Evolutionary conservation across 2,888 invertebrate genomes (phyloP), one percentile per base, ranked within the genome.

Genomic region (Nesidiocoris tenuis): DNA sequence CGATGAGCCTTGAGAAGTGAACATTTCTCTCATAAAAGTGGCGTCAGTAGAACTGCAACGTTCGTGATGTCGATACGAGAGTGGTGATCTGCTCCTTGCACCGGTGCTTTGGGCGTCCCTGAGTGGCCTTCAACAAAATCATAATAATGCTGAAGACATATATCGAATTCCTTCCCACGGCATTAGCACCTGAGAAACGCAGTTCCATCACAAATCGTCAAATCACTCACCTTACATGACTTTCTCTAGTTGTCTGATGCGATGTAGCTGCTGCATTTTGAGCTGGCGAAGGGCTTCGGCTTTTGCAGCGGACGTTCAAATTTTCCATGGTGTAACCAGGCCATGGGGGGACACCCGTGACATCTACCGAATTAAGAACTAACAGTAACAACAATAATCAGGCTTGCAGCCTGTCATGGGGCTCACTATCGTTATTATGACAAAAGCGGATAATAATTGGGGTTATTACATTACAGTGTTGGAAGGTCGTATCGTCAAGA

Each of bases 1-100:
- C 0, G 82, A 82, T 25, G 82, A 82, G 25, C 80, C 81, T 25
- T 80, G 81, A 67, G 80, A 80, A 61, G 80, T 80, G 61, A 80
- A 79, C 64, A 79, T 77, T 65, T 81, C 81, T 74, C 66, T 70
- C 72, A 80, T 78, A 16, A 81, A 78, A 54, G 79, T 79, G 16
- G 81, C 80, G 54, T 81, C 81, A 9, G 80, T 81, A n/a, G 81
- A 81, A 54, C 79, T 79, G 67, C 81, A 81, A 55, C 81, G 77
- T 77, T 81, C 81, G 77, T 81, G 81, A 24, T 80, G 79, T 18
- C 80, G 77, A 16, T 78, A 78, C 5, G 79, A 78, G 21, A 79
- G 79, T 18, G 81, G 81, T 18, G 81, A 81, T 74, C 80, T 80
- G 77, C 81, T 81, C 75, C 81, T 79, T 54, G 61, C 72, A 64